Evolutionary conservation across 2,888 invertebrate genomes (phyloP).

Genomic region (Metacarcinus magister): DNA sequence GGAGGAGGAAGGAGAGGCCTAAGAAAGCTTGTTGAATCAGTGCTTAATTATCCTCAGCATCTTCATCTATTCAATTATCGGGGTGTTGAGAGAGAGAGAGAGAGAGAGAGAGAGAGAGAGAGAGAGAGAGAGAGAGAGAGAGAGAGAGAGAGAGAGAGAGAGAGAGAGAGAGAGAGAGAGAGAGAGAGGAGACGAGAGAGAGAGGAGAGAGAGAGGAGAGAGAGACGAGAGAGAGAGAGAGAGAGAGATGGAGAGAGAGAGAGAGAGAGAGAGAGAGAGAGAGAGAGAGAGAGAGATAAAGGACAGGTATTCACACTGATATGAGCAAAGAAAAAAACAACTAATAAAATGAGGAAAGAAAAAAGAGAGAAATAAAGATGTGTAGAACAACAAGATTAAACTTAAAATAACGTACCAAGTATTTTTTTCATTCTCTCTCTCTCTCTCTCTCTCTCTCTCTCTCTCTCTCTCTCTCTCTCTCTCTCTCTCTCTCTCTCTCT

Average conservation of each 20-base stretch:
- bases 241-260: too few relatives aligned
- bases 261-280: too few relatives aligned
- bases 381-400: too few relatives aligned
- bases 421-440: background rate
- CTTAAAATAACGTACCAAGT: too few relatives aligned
- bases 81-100: slow-evolving; percentile 29
- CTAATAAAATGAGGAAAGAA: too few relatives aligned
- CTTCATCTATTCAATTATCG: slow-evolving; percentile 8
- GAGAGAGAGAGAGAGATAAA: too few relatives aligned
- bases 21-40: slow-evolving; percentile 26
- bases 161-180: slow-evolving; percentile 26
- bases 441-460: background rate
- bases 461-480: background rate
- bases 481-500: background rate
- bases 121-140: slow-evolving; percentile 59
- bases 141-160: slow-evolving; percentile 17
- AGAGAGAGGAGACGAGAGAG: background rate
- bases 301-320: too few relatives aligned
- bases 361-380: too few relatives aligned
- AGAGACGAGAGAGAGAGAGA: background rate
- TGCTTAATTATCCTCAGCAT: slow-evolving; percentile 37
- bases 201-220: background rate
- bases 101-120: slow-evolving; percentile 65
- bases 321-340: too few relatives aligned
- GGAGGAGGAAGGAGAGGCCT: background rate